Evolutionary conservation across 2,113 vertebrate genomes (phyloP), one percentile per base, ranked within the genome.

Genomic region (Spea multiplicata): DNA sequence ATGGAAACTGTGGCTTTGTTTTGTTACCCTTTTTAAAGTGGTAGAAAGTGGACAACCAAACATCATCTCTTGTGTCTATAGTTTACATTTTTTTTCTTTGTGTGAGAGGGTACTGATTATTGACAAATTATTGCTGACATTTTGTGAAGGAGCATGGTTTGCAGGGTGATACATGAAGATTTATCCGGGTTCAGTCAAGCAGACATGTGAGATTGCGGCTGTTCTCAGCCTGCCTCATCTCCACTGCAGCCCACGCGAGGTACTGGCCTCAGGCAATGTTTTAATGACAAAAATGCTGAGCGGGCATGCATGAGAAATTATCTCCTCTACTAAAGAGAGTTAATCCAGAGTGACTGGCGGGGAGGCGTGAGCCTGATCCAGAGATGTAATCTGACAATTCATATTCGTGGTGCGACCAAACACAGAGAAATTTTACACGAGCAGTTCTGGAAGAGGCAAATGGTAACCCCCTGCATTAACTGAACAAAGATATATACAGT

Each of bases 251-350:
- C 77, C 71, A 80, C 77, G 70, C 77, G 66, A 67, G 77, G 50
- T 80, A 80, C 61, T 61, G 72, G 77, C 77, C 77, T 62, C 62
- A 67, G 77, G 77, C 77, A 4, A 70, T 80, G 77, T 80, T 80
- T 73, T 80, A 80, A 80, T 80, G 77, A 80, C 77, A 80, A 80
- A 80, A 80, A 70, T 66, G 76, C 77, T 80, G 77, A 80, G 72
- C 70, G 70, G 77, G 77, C 77, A 80, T 80, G 77, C 70, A 57
- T 71, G 77, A 73, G 71, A 73, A 80, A 80, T 80, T 66, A 73
- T 72, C 77, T 80, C 61, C 49, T 80, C 77, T 67, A 73, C 70
- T 73, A 66, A 80, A 80, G 76, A 73, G 70, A 70, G 62, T 73
- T 80, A 80, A 80, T 80, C 70, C 70, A 49, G 70, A 80, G 70